Base-by-base conservation (phyloP, 2,888 invertebrate species). In the Dasysyrphus albostriatus region DNA sequence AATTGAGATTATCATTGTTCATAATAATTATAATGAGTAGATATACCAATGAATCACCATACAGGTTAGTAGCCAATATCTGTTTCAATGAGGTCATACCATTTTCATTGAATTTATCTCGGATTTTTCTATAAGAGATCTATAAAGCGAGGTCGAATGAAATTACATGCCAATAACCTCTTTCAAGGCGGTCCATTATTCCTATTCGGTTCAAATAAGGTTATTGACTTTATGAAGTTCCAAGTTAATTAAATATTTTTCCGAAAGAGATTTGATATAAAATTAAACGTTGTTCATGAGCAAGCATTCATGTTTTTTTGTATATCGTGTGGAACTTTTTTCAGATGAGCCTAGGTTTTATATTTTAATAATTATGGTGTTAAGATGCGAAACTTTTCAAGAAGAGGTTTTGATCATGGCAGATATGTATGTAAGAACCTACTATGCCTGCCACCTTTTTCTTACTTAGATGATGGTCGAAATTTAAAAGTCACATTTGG, bases 111-210 rank as follows among this genome's bases (percentile, higher is more conserved):
- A 8, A 39, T 39, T 29, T 24, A 39, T 24, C 16, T 54, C 5
- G 14, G 16, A 19, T 24, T 69, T 42, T 54, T 12, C 32, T 16
- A n/a, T n/a, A 1, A 16, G 19, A 39, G 37, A 24, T 39, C 49
- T 19, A 3, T 39, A 47, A 49, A 54, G 39, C 6, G 39, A 29
- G 39, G 69, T 42, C 2, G 19, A 12, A 19, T 4, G 16, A 39
- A 54, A 54, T 54, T 69, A n/a, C 16, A 19, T 39, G 69, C n/a
- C 39, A 69, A 69, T 54, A 54, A 54, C 37, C 34, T 69, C 69
- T 69, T 69, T 5, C 54, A 54, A 69, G 69, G 69, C 4, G 39
- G 24, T 5, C 32, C 39, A 14, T 37, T 67, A 16, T 24, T 39
- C n/a, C n/a, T n/a, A n/a, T n/a, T 39, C 14, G 39, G 37, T 39